A percentile compares a stretch with the other conserved stretches of the same genome.
phyloP scores from a whole-genome alignment of 1,140 invertebrate genomes.

The Drosophila persimilis region DNA sequence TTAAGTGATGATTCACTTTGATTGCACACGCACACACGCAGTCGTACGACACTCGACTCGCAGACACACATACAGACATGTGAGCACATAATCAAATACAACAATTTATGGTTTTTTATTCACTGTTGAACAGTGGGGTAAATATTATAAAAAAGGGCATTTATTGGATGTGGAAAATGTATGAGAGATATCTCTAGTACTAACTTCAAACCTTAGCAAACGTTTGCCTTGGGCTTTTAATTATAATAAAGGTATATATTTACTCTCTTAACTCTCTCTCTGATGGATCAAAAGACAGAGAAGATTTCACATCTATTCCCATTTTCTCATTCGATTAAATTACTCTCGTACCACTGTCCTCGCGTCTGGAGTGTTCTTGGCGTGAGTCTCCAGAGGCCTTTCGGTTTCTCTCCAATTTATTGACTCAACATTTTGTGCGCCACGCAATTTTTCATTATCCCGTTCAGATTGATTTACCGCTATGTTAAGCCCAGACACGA shows the following conservation, averaged over 20 bases:
- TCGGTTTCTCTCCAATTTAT: constrained; percentile 25
- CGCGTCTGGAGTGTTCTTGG: constrained; percentile 15
- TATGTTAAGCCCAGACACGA: constrained; percentile 25
- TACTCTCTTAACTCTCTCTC: too few species aligned
- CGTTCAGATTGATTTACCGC: constrained; percentile 39
- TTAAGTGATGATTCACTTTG: constrained; percentile 76
- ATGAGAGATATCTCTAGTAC: too few species aligned
- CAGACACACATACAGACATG: neutral
- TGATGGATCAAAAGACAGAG: too few species aligned
- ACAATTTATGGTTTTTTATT: constrained; percentile 41
- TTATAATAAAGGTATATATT: too few species aligned
- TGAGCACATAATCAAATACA: constrained; percentile 24
- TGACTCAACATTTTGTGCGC: constrained; percentile 30
- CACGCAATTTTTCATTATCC: constrained; percentile 34
- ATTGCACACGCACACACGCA: constrained; percentile 30
- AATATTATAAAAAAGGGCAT: constrained; percentile 1
- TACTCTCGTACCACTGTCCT: neutral
- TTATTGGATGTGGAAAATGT: neutral
- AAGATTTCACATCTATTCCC: too few species aligned
- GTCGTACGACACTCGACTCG: constrained; percentile 15
- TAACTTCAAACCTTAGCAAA: too few species aligned
- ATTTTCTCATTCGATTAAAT: too few species aligned
- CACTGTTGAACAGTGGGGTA: constrained; percentile 30
- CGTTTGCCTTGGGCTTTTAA: too few species aligned
- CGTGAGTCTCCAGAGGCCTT: constrained; percentile 15